Conservation (phyloP, 2,113 vertebrate species). For the Pelecanus crispus region DNA sequence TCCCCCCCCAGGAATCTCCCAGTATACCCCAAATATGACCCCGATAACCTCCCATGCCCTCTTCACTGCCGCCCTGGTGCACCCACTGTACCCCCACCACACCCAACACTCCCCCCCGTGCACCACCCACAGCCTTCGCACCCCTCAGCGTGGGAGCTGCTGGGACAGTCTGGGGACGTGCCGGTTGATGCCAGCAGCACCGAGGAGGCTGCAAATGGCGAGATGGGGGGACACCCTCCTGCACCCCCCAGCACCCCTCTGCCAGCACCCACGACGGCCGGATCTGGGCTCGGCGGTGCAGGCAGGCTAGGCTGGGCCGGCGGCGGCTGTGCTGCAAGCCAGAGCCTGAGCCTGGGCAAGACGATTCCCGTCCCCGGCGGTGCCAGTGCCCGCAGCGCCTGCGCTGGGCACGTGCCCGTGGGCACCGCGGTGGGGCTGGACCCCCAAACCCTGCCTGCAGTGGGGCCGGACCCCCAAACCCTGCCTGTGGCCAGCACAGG, state of each 20-base stretch:
- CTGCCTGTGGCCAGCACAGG: background rate
- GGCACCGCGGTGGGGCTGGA: background rate
- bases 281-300: background rate
- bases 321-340: background rate
- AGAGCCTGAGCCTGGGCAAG: constrained; percentile 38
- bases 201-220: background rate
- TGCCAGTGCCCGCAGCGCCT: background rate
- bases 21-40: background rate
- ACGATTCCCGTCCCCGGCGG: background rate
- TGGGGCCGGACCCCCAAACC: background rate
- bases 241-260: background rate
- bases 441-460: background rate
- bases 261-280: background rate
- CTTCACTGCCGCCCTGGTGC: background rate
- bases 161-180: background rate
- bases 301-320: background rate
- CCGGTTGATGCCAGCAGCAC: background rate
- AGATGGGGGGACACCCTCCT: background rate
- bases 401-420: background rate
- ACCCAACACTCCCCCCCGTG: background rate
- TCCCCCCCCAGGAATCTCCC: background rate
- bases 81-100: background rate
- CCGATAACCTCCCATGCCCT: background rate
- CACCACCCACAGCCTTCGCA: background rate
- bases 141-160: background rate